Conservation (phyloP, 2,113 vertebrate species). For the Pseudopipra pipra region DNA sequence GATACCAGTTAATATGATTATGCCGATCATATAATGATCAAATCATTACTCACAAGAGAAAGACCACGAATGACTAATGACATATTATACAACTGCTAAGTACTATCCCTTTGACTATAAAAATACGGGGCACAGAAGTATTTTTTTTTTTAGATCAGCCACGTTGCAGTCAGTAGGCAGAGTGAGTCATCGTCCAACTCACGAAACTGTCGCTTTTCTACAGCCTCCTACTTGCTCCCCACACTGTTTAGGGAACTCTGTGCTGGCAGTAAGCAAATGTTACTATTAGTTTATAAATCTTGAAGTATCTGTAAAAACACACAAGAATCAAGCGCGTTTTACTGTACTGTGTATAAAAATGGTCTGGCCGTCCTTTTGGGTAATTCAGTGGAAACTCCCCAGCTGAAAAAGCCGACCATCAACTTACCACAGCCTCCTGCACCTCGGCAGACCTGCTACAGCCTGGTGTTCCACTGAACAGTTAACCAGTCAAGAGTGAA, state of each 20-base stretch:
- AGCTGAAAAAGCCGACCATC: neutral
- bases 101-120: slow-evolving; percentile 60
- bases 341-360: neutral
- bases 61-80: slow-evolving; percentile 46
- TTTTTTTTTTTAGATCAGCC: slow-evolving; percentile 58
- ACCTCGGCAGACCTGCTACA: neutral
- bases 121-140: slow-evolving; percentile 36
- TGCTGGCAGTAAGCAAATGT: slow-evolving; percentile 55
- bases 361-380: neutral
- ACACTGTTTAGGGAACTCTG: slow-evolving; percentile 44
- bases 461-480: neutral
- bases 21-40: neutral
- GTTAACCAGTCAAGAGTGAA: neutral
- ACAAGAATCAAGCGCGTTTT: neutral
- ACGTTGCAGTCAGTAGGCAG: slow-evolving; percentile 77
- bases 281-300: slow-evolving; percentile 58
- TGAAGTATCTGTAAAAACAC: slow-evolving; percentile 21
- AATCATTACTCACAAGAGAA: slow-evolving; percentile 48
- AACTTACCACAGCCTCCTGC: neutral
- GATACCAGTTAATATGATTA: slow-evolving; percentile 3
- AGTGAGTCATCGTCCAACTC: slow-evolving; percentile 76
- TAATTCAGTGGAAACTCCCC: neutral
- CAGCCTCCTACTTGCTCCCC: slow-evolving; percentile 68
- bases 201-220: slow-evolving; percentile 53
- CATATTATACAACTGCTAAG: slow-evolving; percentile 59